Percentiles rank a stretch among this genome's conserved stretches.
phyloP scores from a whole-genome alignment of 2,113 vertebrate species.

The Genyomyrus donnyi region DNA sequence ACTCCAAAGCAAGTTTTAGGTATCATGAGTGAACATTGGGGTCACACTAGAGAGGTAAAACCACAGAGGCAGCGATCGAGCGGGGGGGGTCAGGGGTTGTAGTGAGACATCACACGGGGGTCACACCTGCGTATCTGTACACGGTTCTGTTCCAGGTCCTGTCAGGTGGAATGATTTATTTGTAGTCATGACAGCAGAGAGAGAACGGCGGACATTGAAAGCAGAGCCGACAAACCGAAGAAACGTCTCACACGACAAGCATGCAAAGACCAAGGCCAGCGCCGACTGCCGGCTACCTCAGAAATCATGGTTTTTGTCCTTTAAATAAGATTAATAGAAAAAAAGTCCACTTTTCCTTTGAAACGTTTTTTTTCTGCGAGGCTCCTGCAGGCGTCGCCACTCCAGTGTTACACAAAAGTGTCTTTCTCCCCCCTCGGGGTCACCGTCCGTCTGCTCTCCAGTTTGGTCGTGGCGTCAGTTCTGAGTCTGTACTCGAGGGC shows the following conservation, averaged over 20 bases:
- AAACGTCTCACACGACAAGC: constrained; percentile 76
- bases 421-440: constrained; percentile 11
- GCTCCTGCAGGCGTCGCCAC: constrained; percentile 35
- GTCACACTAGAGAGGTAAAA: neutral
- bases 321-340: constrained; percentile 71
- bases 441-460: neutral
- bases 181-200: constrained; percentile 80
- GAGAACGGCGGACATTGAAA: constrained; percentile 85
- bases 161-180: constrained; percentile 88
- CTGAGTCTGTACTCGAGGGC: constrained; percentile 9
- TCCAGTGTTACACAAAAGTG: constrained; percentile 16
- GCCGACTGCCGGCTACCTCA: constrained; percentile 14
- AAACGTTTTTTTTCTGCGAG: neutral
- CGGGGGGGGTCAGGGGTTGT: neutral
- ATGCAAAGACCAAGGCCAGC: constrained; percentile 64
- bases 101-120: neutral
- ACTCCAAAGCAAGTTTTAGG: neutral
- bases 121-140: neutral
- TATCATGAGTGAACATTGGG: neutral
- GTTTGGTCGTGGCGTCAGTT: neutral
- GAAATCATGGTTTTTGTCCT: constrained; percentile 39
- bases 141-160: constrained; percentile 14
- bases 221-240: constrained; percentile 65
- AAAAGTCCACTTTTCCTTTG: constrained; percentile 40
- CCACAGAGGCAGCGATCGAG: neutral